These are phyloP conservation scores for Diplodus puntazzo DNA, from an alignment of 2,797 vertebrate species.

Conservation along the genomic window DNA sequence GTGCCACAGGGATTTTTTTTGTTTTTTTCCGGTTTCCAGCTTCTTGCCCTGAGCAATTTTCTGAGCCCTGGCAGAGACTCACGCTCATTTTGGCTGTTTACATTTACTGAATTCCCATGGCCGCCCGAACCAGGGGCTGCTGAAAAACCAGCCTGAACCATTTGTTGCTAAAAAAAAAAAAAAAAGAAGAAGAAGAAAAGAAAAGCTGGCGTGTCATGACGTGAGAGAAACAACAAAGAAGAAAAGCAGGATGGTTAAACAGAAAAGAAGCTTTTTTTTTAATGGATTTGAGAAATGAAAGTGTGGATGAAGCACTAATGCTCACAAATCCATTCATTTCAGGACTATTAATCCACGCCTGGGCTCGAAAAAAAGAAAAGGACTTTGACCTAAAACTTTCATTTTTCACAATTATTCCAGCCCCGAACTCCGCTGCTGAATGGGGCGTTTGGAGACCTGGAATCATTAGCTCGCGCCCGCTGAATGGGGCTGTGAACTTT, in stretches of 20 bases:
- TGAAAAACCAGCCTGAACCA: constrained; percentile 50
- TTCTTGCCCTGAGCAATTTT: constrained; percentile 38
- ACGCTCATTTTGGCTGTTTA: constrained; percentile 56
- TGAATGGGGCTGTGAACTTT: constrained; percentile 71
- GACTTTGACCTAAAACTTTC: constrained; percentile 71
- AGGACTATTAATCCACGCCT: constrained; percentile 65
- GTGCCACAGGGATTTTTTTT: background rate
- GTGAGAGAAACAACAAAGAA: constrained; percentile 30
- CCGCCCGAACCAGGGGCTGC: constrained; percentile 45
- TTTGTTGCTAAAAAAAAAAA: constrained; percentile 42
- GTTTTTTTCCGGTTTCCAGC: constrained; percentile 31
- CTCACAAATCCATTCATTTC: constrained; percentile 51
- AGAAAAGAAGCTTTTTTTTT: constrained; percentile 27
- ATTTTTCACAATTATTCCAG: constrained; percentile 70
- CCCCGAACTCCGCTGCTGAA: constrained; percentile 47
- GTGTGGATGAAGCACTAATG: constrained; percentile 4
- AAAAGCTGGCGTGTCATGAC: constrained; percentile 2
- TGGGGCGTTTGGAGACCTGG: constrained; percentile 32
- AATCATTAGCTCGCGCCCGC: constrained; percentile 70
- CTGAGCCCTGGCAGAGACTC: constrained; percentile 16
- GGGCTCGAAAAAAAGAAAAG: constrained; percentile 13
- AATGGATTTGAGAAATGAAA: constrained; percentile 57
- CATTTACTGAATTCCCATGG: constrained; percentile 59
- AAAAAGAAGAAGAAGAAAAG: constrained; percentile 8
- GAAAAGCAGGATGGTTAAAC: constrained; percentile 27